These are phyloP conservation scores for Hydrochoerus hydrochaeris DNA, from an alignment of 2,113 vertebrate species.

Conservation along the genomic window DNA sequence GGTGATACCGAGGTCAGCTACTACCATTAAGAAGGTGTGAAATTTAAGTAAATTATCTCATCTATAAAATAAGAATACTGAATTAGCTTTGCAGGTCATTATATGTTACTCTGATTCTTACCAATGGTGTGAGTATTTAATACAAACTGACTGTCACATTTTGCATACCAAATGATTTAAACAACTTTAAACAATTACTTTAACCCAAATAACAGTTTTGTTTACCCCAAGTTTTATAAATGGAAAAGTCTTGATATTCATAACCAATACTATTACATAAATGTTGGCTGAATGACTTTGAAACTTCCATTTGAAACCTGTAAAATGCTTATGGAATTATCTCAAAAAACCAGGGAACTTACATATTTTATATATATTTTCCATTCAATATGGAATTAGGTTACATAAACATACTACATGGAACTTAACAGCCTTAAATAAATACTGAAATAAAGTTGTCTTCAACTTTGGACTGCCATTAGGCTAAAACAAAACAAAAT, in stretches of 20 bases:
- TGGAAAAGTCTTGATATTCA: background rate
- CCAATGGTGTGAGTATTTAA: background rate
- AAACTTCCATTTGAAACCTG: background rate
- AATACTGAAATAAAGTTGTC: background rate
- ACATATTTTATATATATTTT: background rate
- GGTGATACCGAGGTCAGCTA: background rate
- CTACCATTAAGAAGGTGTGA: background rate
- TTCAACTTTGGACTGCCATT: slow-evolving; percentile 1
- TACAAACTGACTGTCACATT: slow-evolving; percentile 6
- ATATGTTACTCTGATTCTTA: background rate
- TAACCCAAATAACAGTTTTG: background rate
- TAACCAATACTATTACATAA: background rate
- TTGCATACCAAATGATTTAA: slow-evolving; percentile 19
- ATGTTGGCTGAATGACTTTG: slow-evolving; percentile 15
- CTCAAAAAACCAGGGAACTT: background rate
- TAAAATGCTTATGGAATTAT: background rate
- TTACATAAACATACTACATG: background rate
- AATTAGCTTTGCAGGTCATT: background rate
- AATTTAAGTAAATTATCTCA: background rate
- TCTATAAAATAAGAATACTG: background rate
- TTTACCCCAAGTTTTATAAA: background rate
- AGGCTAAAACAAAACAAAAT: background rate
- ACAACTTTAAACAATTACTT: slow-evolving; percentile 29
- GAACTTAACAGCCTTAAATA: background rate
- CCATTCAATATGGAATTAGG: background rate